A percentile compares a stretch with the other conserved stretches of the same genome.
Conservation (phyloP, 2,797 vertebrate genomes). For the Setipinna tenuifilis region DNA sequence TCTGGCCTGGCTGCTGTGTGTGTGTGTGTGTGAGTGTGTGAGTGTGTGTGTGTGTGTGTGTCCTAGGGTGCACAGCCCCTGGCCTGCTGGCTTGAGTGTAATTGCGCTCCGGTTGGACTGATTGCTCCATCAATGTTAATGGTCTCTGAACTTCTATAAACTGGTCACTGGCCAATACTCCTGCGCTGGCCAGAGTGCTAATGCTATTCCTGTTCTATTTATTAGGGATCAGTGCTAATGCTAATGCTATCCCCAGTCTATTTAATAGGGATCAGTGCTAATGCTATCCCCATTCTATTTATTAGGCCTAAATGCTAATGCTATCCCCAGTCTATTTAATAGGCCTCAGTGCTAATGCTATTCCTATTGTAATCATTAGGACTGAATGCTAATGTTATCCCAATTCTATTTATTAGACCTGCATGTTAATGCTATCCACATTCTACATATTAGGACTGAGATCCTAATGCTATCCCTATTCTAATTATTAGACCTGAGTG, state of each 20-base stretch:
- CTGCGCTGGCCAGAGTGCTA: constrained; percentile 81
- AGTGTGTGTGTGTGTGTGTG: constrained; percentile 53
- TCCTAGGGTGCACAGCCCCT: constrained; percentile 68
- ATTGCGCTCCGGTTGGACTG: constrained; percentile 89
- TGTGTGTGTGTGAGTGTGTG: too few species aligned
- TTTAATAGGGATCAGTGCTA: too few species aligned
- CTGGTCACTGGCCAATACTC: constrained; percentile 88
- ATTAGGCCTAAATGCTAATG: too few species aligned
- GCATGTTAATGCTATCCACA: too few species aligned
- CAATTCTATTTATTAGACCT: too few species aligned
- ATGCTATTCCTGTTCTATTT: constrained; percentile 86
- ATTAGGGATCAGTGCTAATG: constrained; percentile 48
- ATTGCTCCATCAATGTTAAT: constrained; percentile 92
- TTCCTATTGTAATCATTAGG: too few species aligned
- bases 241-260: too few species aligned
- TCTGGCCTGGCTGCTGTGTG: constrained; percentile 66
- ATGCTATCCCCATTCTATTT: too few species aligned
- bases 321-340: not conserved
- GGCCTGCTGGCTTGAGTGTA: constrained; percentile 77
- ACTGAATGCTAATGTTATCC: too few species aligned
- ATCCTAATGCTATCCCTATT: constrained; percentile 59
- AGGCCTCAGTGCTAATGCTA: constrained; percentile 47
- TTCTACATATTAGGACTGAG: constrained; percentile 55
- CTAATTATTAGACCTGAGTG: too few species aligned
- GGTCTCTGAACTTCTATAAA: constrained; percentile 90